Conservation (phyloP, 2,888 invertebrate species). For the Drosophila borealis region DNA sequence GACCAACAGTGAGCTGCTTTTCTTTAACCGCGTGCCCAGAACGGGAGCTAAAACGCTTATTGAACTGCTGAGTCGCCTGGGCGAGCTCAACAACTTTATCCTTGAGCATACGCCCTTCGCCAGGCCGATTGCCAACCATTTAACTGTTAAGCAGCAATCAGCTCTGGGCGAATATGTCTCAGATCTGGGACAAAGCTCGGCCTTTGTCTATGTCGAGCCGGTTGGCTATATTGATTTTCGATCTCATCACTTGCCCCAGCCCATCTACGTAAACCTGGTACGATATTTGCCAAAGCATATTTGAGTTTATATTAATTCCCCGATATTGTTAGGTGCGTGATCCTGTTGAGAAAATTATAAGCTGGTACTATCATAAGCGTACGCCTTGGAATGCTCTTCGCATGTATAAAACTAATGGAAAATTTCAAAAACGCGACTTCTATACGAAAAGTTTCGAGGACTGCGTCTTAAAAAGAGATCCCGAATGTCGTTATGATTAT, state of each 20-base stretch:
- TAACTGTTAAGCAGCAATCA: conserved; percentile 73
- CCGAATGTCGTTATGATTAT: conserved; percentile 3
- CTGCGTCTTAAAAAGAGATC: neutral
- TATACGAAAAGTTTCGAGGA: conserved; percentile 12
- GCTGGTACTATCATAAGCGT: conserved; percentile 10
- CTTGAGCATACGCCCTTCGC: conserved; percentile 62
- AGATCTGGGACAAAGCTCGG: conserved; percentile 86
- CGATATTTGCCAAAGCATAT: neutral
- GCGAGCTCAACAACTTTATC: neutral
- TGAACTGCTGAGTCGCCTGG: conserved; percentile 88
- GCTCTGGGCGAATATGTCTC: conserved; percentile 91
- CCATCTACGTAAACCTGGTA: conserved; percentile 80
- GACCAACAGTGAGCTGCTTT: neutral
- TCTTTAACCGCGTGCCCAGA: conserved; percentile 90
- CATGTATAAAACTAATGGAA: neutral
- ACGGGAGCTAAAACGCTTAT: conserved; percentile 95
- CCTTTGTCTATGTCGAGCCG: conserved; percentile 91
- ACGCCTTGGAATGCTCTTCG: conserved; percentile 1
- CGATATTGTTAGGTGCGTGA: conserved; percentile 49
- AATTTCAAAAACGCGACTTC: neutral
- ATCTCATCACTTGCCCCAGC: conserved; percentile 89
- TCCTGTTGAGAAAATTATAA: conserved; percentile 9
- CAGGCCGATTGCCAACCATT: conserved; percentile 85
- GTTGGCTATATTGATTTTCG: conserved; percentile 95
- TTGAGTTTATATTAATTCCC: neutral